Evolutionary conservation across 2,797 vertebrate genomes (phyloP), one percentile per base, ranked within the genome.

Genomic region (Lerista edwardsae): DNA sequence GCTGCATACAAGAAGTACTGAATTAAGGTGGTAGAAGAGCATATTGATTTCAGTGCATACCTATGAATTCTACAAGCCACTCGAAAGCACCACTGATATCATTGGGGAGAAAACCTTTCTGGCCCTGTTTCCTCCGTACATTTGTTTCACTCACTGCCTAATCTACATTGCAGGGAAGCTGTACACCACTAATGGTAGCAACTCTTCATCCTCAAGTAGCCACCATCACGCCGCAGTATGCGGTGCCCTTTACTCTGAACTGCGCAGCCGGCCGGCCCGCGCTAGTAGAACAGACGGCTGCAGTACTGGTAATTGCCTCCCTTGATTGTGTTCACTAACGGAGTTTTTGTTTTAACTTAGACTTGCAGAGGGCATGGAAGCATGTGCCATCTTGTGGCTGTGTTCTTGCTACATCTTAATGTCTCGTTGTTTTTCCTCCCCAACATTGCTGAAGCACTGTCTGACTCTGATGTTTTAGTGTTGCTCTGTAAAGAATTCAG

Each of bases 141-240:
- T 95, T 91, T 95, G 95, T 96, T 94, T 97, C 95, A 96, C 96
- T 97, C 94, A 97, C 95, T 96, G 95, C 97, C 96, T 96, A 91
- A 96, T 97, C 97, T 97, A 94, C 96, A 93, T 97, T 98, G 94
- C 97, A 99, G 98, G 98, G 98, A 97, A 99, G 98, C 98, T 99
- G 98, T 95, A 99, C 98, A 94, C 98, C 98, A 96, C 97, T 99
- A 98, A 98, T 99, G 98, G 98, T 99, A 96, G 98, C 98, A 97
- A 99, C 98, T 95, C 97, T 99, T 95, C 98, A 99, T 97, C 98
- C 98, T 95, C 97, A 98, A 97, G 97, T 98, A 96, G 97, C 98
- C 95, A 98, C 97, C 97, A 96, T 99, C 97, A 97, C 98, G 89
- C 97, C 98, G 95, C 98, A 99, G 97, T 99, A 98, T 94, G 98